Evolutionary conservation across 2,797 vertebrate species (phyloP), one percentile per base, ranked within the genome.

Genomic region (Tolypeutes matacus): DNA sequence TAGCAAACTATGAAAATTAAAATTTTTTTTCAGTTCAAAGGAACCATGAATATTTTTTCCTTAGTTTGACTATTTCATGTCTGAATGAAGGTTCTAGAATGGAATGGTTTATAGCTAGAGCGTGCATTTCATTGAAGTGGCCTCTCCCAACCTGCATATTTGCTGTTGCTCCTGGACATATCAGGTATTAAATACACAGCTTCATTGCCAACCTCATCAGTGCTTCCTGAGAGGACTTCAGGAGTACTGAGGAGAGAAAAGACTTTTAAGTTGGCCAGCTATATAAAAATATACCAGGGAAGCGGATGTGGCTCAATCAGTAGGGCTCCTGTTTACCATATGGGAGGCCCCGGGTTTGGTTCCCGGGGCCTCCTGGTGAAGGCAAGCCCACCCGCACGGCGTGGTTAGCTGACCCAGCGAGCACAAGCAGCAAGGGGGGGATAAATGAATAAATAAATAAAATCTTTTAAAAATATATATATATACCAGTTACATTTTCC

Each of bases 401-500:
- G n/a, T n/a, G n/a, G n/a, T n/a, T n/a, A n/a, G n/a, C n/a, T n/a
- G n/a, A n/a, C n/a, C n/a, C n/a, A n/a, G n/a, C n/a, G n/a, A n/a
- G n/a, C n/a, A n/a, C n/a, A n/a, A n/a, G n/a, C n/a, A n/a, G n/a
- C n/a, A n/a, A n/a, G n/a, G n/a, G n/a, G n/a, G n/a, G n/a, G n/a
- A n/a, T n/a, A n/a, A n/a, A n/a, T n/a, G n/a, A n/a, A n/a, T n/a
- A n/a, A n/a, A n/a, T n/a, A n/a, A n/a, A n/a, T n/a, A n/a, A n/a
- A n/a, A n/a, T n/a, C n/a, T n/a, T n/a, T n/a, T n/a, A n/a, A n/a
- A n/a, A n/a, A n/a, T n/a, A n/a, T n/a, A n/a, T n/a, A n/a, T n/a
- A n/a, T n/a, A n/a, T n/a, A n/a, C 46, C 46, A 46, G 93, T 93
- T 78, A 17, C 4, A 64, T 81, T 97, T 97, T 93, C 62, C 49